phyloP scores from a whole-genome alignment of 2,113 vertebrate species.

The Chionomys nivalis region DNA sequence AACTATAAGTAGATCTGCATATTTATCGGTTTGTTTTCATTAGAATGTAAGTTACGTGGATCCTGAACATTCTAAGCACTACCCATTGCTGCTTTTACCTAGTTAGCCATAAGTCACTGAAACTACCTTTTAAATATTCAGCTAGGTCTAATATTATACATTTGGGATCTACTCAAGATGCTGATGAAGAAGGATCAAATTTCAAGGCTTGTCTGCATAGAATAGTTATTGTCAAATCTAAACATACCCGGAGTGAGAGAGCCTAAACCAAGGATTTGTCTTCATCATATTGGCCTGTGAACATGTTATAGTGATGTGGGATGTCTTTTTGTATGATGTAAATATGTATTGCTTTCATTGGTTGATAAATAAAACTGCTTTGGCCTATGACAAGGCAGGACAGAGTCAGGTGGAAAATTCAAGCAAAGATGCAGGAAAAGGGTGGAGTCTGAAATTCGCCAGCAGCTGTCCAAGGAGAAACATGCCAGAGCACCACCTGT shows the following conservation, averaged over 20 bases:
- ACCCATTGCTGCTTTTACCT: neutral
- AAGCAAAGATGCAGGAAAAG: too few relatives aligned
- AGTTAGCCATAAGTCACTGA: neutral
- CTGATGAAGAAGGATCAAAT: neutral
- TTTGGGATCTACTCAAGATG: neutral
- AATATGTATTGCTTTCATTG: too few relatives aligned
- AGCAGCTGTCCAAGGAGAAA: too few relatives aligned
- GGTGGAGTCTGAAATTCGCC: too few relatives aligned
- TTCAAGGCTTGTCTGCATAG: neutral
- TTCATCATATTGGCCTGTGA: neutral
- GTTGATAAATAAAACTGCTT: too few relatives aligned
- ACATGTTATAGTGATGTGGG: neutral
- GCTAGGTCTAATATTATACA: neutral
- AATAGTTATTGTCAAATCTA: neutral
- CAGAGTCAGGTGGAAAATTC: too few relatives aligned
- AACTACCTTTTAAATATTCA: neutral
- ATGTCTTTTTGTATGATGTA: too few relatives aligned
- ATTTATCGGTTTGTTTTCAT: neutral
- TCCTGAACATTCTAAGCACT: neutral
- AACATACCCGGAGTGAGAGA: neutral
- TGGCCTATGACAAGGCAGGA: too few relatives aligned
- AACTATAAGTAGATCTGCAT: neutral
- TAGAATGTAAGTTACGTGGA: neutral
- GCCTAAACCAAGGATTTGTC: neutral
- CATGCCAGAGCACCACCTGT: too few relatives aligned